Evolutionary conservation across 53 echinoderm and acorn worm species (phyloP).

Genomic region (Hippasteria phrygiana): DNA sequence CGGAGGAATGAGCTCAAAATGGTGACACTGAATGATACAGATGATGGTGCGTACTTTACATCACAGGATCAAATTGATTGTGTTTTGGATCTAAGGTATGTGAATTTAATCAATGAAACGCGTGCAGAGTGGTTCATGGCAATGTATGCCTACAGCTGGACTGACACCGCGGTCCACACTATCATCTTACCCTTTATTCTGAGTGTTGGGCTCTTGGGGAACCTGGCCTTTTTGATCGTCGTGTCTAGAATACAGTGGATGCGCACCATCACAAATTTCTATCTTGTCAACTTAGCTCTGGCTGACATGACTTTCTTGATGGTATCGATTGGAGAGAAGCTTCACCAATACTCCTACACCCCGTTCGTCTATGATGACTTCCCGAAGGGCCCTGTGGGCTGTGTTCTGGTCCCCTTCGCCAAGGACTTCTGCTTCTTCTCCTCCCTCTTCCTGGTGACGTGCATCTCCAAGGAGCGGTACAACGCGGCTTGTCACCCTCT

Average conservation of each 20-base stretch:
- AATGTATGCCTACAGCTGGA: slow-evolving; percentile 20
- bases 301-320: slow-evolving; percentile 84
- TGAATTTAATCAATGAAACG: background rate
- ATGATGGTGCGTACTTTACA: background rate
- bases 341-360: slow-evolving; percentile 69
- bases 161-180: slow-evolving; percentile 35
- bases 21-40: background rate
- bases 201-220: slow-evolving; percentile 73
- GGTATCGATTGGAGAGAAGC: slow-evolving; percentile 80
- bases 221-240: slow-evolving; percentile 85
- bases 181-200: slow-evolving; percentile 84
- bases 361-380: slow-evolving; percentile 66
- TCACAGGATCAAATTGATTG: background rate
- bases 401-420: slow-evolving; percentile 53
- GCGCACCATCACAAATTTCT: slow-evolving; percentile 84
- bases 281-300: slow-evolving; percentile 89
- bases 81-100: background rate
- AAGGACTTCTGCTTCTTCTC: slow-evolving; percentile 76
- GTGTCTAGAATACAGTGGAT: slow-evolving; percentile 85
- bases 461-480: slow-evolving; percentile 83
- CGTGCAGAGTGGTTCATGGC: slow-evolving; percentile 19
- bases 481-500: slow-evolving; percentile 84
- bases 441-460: slow-evolving; percentile 84
- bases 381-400: slow-evolving; percentile 42
- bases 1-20: background rate